Evolutionary conservation across 2,113 vertebrate species (phyloP), one percentile per base, ranked within the genome.

Genomic region (Propithecus coquereli): DNA sequence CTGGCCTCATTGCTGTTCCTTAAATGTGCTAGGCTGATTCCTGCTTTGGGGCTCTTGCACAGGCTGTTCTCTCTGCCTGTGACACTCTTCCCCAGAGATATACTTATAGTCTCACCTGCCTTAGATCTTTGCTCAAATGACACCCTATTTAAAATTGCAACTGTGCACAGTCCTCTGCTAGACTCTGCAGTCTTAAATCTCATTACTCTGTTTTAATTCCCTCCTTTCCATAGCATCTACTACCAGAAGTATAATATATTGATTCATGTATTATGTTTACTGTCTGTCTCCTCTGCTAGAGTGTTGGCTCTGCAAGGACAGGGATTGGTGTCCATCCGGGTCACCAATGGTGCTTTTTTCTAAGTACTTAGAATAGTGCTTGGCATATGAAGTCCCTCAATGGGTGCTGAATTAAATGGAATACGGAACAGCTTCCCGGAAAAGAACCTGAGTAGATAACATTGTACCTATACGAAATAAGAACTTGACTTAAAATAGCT

Each of bases 401-500:
- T n/a, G n/a, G 3, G 40, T 54, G 7, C 68, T 65, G 47, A 89
- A 77, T 9, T 84, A 59, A 70, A 76, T 3, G 70, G 70, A 74
- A 86, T 86, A 90, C 5, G 20, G 54, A 54, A 54, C 17, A 6
- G n/a, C 25, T 89, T 94, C 83, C 16, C 81, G 61, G 11, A 43
- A 82, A 66, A 89, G 2, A 81, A 40, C 0, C 18, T 73, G 30
- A 82, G 76, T 10, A 65, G 61, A 86, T 54, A 89, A 50, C 27
- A n/a, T 54, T 81, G 10, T 73, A 25, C 8, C 80, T 82, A 57
- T 61, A 68, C 1, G 10, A 95, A 96, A 81, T 18, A 84, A 92
- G 25, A 77, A 71, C 50, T 71, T 54, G 2, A 87, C 45, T 92
- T 95, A 86, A 96, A 96, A 84, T 3, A 57, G 79, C 14, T 77